Conservation (phyloP, 2,888 invertebrate species). For the Metopia argyrocephala region DNA sequence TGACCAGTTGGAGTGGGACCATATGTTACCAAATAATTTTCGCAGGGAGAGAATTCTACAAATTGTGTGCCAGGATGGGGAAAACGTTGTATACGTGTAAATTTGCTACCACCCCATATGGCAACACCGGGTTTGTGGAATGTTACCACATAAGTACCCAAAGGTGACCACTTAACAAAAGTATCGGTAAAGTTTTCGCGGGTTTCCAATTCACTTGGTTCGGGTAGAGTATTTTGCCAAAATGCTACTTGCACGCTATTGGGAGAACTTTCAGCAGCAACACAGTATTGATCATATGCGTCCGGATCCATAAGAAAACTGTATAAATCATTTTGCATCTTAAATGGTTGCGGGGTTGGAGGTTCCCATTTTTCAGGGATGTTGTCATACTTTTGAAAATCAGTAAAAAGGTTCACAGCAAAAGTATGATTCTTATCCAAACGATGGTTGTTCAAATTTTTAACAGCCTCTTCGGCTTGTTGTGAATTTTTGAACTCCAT, state of each 20-base stretch:
- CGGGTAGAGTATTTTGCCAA: constrained; percentile 93
- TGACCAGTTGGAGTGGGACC: constrained; percentile 89
- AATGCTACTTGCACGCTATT: constrained; percentile 88
- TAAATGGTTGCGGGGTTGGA: constrained; percentile 92
- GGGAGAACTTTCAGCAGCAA: constrained; percentile 90
- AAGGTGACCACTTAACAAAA: constrained; percentile 97
- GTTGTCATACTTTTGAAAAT: constrained; percentile 94
- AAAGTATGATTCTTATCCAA: constrained; percentile 97
- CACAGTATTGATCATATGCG: constrained; percentile 96
- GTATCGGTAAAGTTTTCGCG: constrained; percentile 96
- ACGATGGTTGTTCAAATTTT: constrained; percentile 93
- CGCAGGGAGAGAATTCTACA: constrained; percentile 98
- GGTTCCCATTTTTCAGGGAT: constrained; percentile 96
- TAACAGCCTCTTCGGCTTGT: constrained; percentile 93
- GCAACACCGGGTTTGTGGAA: constrained; percentile 97
- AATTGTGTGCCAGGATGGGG: constrained; percentile 94
- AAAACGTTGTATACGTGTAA: constrained; percentile 94
- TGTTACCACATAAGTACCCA: constrained; percentile 97
- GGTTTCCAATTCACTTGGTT: constrained; percentile 89
- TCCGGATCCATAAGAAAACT: constrained; percentile 96
- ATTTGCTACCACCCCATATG: constrained; percentile 97
- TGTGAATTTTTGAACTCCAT: constrained; percentile 91
- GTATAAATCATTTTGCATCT: constrained; percentile 94
- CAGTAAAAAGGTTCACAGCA: constrained; percentile 94
- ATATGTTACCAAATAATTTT: constrained; percentile 97